These are phyloP conservation scores for Zonitis immaculata DNA, from an alignment of 2,888 invertebrate genomes.

Conservation along the genomic window DNA sequence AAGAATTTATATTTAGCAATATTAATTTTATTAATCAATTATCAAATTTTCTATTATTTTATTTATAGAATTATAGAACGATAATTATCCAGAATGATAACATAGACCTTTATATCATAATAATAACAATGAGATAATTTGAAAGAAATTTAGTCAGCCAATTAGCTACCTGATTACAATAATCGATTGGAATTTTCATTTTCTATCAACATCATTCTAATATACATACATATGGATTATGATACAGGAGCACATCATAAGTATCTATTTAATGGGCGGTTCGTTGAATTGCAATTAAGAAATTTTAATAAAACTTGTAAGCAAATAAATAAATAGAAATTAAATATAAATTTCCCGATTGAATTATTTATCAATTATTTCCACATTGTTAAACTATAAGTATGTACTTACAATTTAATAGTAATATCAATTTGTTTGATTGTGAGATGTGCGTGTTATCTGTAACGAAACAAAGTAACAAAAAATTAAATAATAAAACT, in stretches of 20 bases:
- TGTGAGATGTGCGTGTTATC: conserved; percentile 18
- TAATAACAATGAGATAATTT: too few relatives aligned
- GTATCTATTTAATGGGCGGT: conserved; percentile 10
- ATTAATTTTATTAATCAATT: not conserved
- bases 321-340: conserved; percentile 4
- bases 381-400: too few relatives aligned
- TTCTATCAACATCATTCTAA: too few relatives aligned
- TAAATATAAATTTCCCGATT: too few relatives aligned
- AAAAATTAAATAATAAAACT: not conserved
- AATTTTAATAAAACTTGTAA: conserved; percentile 1
- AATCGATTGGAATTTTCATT: too few relatives aligned
- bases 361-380: too few relatives aligned
- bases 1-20: conserved; percentile 11
- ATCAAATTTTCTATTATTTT: not conserved
- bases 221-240: too few relatives aligned
- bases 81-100: too few relatives aligned
- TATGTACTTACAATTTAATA: conserved; percentile 14
- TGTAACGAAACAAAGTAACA: conserved; percentile 8
- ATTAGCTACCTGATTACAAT: too few relatives aligned
- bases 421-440: conserved; percentile 17
- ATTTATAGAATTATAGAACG: conserved; percentile 11
- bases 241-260: not conserved
- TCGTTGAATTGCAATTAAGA: conserved; percentile 5
- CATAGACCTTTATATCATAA: too few relatives aligned
- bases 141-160: too few relatives aligned